Percentiles rank a stretch among this genome's conserved stretches.
These are phyloP conservation scores for Rhaphigaster nebulosa DNA, from an alignment of 2,888 invertebrate species.

Conservation along the genomic window DNA sequence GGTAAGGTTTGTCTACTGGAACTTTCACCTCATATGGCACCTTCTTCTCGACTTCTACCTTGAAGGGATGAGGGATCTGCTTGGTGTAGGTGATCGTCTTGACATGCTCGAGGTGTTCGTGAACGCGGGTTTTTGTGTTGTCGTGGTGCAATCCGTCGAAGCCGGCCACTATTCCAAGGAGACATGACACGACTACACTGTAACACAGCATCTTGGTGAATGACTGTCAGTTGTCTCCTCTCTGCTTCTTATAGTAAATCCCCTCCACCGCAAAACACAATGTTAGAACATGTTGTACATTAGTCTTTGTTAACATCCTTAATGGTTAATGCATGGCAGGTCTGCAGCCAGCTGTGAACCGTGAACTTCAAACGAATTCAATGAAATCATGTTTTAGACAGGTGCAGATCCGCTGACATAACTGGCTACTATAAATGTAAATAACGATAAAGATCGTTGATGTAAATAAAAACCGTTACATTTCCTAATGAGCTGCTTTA, in stretches of 20 bases:
- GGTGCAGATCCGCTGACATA: background rate
- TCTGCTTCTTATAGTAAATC: background rate
- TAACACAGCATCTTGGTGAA: background rate
- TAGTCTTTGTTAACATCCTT: constrained; percentile 29
- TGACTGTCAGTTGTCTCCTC: background rate
- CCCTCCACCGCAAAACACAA: background rate
- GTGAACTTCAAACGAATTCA: background rate
- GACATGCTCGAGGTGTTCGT: constrained; percentile 15
- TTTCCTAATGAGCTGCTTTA: background rate
- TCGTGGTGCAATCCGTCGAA: background rate
- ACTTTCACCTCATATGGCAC: constrained; percentile 26
- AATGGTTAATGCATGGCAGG: background rate
- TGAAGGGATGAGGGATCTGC: constrained; percentile 26
- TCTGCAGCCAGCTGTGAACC: constrained; percentile 32
- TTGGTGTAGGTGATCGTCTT: constrained; percentile 43
- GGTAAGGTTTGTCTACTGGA: constrained; percentile 57
- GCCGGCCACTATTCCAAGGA: background rate
- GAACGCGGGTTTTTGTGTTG: constrained; percentile 1
- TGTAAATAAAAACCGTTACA: background rate
- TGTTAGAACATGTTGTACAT: background rate
- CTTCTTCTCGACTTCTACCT: constrained; percentile 28
- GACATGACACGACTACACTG: background rate
- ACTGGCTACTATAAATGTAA: background rate
- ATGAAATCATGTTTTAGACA: background rate
- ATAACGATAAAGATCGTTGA: background rate